Percentiles rank a stretch among this genome's conserved stretches.
Conservation (phyloP, 2,797 vertebrate genomes). For the Ibycter americanus region DNA sequence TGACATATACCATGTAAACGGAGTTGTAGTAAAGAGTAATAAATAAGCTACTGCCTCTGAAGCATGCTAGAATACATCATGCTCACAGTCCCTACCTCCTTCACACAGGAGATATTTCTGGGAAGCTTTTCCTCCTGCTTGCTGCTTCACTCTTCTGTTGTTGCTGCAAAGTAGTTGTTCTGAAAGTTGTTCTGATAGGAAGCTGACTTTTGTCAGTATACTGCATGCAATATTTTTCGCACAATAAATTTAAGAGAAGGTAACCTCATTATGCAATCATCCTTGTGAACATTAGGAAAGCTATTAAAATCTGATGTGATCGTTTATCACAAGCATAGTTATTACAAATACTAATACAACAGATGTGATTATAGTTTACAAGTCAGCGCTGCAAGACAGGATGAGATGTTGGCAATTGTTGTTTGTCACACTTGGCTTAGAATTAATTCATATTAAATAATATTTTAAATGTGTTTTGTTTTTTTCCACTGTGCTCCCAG, state of each 20-base stretch:
- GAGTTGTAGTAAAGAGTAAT: background rate
- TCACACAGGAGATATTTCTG: background rate
- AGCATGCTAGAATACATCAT: background rate
- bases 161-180: background rate
- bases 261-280: background rate
- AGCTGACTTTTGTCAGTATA: background rate
- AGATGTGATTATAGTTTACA: constrained; percentile 45
- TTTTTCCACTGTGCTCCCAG: background rate
- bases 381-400: background rate
- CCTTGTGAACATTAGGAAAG: constrained; percentile 22
- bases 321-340: constrained; percentile 5
- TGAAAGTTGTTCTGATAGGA: background rate
- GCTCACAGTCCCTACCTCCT: background rate
- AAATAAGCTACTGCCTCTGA: background rate
- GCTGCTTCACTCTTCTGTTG: background rate
- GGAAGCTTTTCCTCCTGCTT: background rate
- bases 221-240: background rate
- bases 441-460: constrained; percentile 22
- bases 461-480: constrained; percentile 8
- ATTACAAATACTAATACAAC: constrained; percentile 17
- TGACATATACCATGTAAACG: background rate
- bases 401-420: constrained; percentile 17
- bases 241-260: background rate
- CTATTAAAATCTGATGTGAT: constrained; percentile 30
- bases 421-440: constrained; percentile 39